Conservation (phyloP, 1,140 invertebrate species). For the Penaeus chinensis region DNA sequence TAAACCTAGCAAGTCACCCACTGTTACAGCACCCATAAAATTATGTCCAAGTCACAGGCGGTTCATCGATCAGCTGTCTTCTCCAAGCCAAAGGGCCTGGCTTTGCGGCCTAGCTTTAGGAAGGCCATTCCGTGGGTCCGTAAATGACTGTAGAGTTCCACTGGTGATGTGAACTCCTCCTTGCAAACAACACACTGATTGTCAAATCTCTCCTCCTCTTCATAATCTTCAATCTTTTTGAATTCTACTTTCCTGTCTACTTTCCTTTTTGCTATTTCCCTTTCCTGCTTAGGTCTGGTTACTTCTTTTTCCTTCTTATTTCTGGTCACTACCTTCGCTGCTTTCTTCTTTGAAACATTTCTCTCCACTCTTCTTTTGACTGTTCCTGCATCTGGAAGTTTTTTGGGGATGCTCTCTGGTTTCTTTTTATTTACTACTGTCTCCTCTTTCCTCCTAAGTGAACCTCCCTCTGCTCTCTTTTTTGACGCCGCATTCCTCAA, state of each 20-base stretch:
- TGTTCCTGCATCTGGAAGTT: constrained; percentile 6
- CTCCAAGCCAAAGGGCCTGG: constrained; percentile 32
- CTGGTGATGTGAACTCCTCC: constrained; percentile 49
- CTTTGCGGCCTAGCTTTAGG: constrained; percentile 61
- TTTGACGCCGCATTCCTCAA: neutral
- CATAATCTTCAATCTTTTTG: constrained; percentile 22
- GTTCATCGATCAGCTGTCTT: constrained; percentile 33
- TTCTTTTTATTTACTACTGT: constrained; percentile 6
- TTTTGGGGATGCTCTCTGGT: neutral
- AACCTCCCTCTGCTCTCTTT: neutral
- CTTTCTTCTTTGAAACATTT: neutral
- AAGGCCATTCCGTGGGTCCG: constrained; percentile 64
- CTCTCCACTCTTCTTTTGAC: neutral
- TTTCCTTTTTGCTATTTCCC: constrained; percentile 9
- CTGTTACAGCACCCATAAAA: too few species aligned
- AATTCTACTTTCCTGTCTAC: neutral
- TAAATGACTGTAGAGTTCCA: constrained; percentile 62
- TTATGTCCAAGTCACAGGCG: too few species aligned
- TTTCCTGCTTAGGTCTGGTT: neutral
- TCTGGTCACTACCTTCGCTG: neutral
- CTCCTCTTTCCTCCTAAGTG: neutral
- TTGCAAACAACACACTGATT: constrained; percentile 61
- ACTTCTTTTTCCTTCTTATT: neutral
- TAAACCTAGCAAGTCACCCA: neutral
- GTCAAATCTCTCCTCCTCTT: constrained; percentile 31